Evolutionary conservation across 2,113 vertebrate species (phyloP).

Genomic region (Takifugu bimaculatus): DNA sequence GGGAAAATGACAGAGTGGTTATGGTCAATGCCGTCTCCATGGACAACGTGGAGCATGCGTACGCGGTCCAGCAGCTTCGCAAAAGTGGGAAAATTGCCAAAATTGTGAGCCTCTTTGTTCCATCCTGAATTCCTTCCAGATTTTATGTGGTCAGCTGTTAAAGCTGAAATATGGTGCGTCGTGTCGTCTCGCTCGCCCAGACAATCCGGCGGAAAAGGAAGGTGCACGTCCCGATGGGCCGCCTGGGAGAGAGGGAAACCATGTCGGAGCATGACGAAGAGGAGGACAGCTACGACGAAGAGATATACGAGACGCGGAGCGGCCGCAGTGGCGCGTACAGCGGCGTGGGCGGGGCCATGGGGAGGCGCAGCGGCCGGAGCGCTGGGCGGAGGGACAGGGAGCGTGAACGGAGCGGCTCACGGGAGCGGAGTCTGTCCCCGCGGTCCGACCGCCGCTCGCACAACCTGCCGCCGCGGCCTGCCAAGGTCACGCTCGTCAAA

Average conservation of each 20-base stretch:
- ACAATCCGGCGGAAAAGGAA: constrained; percentile 97
- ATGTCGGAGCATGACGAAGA: constrained; percentile 93
- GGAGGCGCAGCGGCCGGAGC: constrained; percentile 78
- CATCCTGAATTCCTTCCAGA: not conserved
- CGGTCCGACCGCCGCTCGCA: constrained; percentile 88
- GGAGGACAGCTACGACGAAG: constrained; percentile 94
- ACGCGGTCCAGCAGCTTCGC: constrained; percentile 96
- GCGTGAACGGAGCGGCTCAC: constrained; percentile 85
- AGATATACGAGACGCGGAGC: constrained; percentile 82
- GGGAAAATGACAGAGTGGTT: constrained; percentile 97
- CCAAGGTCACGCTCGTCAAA: constrained; percentile 96
- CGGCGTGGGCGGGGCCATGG: constrained; percentile 65
- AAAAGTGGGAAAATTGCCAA: constrained; percentile 99
- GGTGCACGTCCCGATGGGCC: constrained; percentile 88
- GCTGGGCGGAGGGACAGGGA: constrained; percentile 79
- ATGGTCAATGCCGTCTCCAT: constrained; percentile 99
- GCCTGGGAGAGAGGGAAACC: constrained; percentile 86
- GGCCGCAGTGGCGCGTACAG: constrained; percentile 77
- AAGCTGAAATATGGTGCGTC: not conserved
- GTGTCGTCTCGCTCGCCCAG: constrained; percentile 61
- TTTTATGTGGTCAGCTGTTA: too few species aligned
- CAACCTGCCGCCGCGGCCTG: constrained; percentile 88
- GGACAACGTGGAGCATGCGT: constrained; percentile 98
- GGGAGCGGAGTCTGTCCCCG: constrained; percentile 90
- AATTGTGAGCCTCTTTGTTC: constrained; percentile 84